Evolutionary conservation across 2,888 invertebrate species (phyloP).

Genomic region (Sisyra terminalis): DNA sequence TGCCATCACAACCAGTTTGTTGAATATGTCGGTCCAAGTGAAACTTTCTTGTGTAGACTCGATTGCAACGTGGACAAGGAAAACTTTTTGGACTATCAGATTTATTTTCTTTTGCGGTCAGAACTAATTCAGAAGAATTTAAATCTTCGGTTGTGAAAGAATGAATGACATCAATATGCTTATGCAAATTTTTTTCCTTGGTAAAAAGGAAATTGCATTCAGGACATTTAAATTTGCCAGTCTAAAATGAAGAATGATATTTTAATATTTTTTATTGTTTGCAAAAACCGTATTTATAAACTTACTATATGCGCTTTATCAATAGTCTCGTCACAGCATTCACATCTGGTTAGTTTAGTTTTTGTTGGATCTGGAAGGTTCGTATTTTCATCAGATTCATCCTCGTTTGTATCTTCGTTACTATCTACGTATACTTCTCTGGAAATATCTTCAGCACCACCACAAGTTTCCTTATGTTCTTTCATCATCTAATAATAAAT

Average conservation of each 20-base stretch:
- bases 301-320: conserved; percentile 9
- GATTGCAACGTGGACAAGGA: conserved; percentile 54
- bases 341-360: conserved; percentile 6
- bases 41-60: conserved; percentile 57
- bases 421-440: conserved; percentile 10
- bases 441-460: conserved; percentile 4
- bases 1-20: conserved; percentile 51
- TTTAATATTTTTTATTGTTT: too few species aligned
- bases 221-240: conserved; percentile 34
- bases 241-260: conserved; percentile 18
- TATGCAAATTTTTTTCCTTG: conserved; percentile 42
- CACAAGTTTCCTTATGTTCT: conserved; percentile 4
- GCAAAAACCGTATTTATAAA: conserved; percentile 2
- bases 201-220: conserved; percentile 59
- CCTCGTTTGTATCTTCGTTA: conserved; percentile 12
- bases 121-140: conserved; percentile 45
- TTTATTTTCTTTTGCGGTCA: conserved; percentile 43
- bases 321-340: conserved; percentile 13
- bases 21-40: conserved; percentile 54
- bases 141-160: conserved; percentile 30
- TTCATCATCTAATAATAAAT: conserved; percentile 3
- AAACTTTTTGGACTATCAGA: conserved; percentile 47
- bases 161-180: conserved; percentile 54
- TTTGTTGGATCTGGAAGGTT: conserved; percentile 9
- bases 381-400: conserved; percentile 9